Evolutionary conservation across 2,888 invertebrate genomes (phyloP), one percentile per base, ranked within the genome.

Genomic region (Agrotis exclamationis): DNA sequence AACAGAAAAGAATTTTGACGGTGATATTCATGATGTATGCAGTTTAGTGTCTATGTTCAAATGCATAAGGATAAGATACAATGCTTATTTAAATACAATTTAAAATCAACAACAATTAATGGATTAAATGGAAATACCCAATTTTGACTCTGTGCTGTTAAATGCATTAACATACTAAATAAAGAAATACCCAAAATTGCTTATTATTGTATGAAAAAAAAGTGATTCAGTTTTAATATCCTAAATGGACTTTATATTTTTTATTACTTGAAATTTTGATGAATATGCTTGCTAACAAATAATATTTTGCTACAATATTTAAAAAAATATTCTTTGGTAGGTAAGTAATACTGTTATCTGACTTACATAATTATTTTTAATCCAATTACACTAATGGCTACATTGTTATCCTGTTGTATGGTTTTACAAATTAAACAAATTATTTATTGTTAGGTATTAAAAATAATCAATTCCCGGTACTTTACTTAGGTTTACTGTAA

Each of bases 311-410:
- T 50, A 33, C 18, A 20, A 5, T 3, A 28, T 22, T 58, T 57
- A 20, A 20, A 56, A 76, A 39, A 45, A 20, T 24, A 56, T 57
- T 22, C 7, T 56, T 60, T 45, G 24, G 13, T 20, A 45, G 24
- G 13, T 20, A 45, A 33, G 13, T 33, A 39, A n/a, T 3, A 1
- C 9, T 6, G 7, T 56, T 80, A 77, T 63, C 76, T 60, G 54
- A 59, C 16, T 16, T 54, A 65, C n/a, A 45, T 54, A 39, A 39
- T 39, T 39, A 64, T 54, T 74, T 79, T 80, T 80, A 45, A 63
- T 75, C 75, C 56, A 75, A 80, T 74, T 62, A 80, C n/a, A 64
- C 48, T 80, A 80, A 67, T 79, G 76, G 20, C 13, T 16, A 51
- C 14, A 24, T 7, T 64, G 28, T 69, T 77, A 56, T 80, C 63